phyloP scores from a whole-genome alignment of 2,797 vertebrate genomes.

The Etheostoma perlongum region DNA sequence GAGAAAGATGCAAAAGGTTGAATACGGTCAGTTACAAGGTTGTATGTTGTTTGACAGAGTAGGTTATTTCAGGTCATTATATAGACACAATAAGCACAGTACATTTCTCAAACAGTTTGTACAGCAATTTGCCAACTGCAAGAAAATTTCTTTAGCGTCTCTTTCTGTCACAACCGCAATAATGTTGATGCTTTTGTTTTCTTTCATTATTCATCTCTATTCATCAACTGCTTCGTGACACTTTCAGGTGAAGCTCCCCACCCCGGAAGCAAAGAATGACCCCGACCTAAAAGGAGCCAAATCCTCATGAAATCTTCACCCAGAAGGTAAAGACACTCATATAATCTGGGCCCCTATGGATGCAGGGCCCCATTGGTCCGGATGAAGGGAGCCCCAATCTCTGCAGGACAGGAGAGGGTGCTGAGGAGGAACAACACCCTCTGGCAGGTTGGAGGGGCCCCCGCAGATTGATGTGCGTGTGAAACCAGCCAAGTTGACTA shows the following conservation, averaged over 20 bases:
- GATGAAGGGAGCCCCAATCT: conserved; percentile 44
- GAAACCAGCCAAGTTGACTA: conserved; percentile 58
- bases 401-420: conserved; percentile 42
- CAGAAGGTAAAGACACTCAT: conserved; percentile 50
- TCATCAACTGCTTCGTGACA: not conserved
- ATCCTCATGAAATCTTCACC: conserved; percentile 1
- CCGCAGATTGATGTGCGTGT: conserved; percentile 76
- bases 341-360: conserved; percentile 23
- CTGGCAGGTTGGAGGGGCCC: conserved; percentile 65
- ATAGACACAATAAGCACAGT: not conserved
- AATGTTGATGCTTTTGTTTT: conserved; percentile 2
- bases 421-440: conserved; percentile 57
- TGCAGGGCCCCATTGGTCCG: conserved; percentile 35
- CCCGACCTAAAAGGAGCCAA: not conserved
- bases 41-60: not conserved
- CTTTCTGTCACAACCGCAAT: not conserved
- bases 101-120: not conserved
- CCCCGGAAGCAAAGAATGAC: conserved; percentile 8
- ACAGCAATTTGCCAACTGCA: not conserved
- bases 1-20: too few relatives aligned
- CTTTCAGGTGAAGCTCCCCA: conserved; percentile 36
- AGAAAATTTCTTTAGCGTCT: not conserved
- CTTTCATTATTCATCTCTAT: not conserved
- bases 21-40: not conserved
- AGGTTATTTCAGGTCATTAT: conserved; percentile 4